Base-by-base conservation (phyloP, 2,888 invertebrate species). In the Chirona hameri region DNA sequence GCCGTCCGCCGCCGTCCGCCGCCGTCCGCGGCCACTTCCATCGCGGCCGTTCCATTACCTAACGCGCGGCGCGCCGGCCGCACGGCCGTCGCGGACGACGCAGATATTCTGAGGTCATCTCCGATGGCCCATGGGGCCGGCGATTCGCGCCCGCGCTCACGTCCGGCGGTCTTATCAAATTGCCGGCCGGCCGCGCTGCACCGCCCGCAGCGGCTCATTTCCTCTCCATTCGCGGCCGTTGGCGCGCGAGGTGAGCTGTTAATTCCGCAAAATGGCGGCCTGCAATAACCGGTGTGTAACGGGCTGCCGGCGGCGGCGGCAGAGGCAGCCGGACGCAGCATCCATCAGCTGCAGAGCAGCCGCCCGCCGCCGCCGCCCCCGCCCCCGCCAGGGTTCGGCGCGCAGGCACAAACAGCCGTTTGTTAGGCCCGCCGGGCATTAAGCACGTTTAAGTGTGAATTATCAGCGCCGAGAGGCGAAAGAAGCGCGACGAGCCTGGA, bases 391-490 rank as follows among this genome's bases (percentile, higher is more conserved):
- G 31, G 72, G 29, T 15, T 15, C 18, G 18, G 2, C 72, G 72
- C 72, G 31, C 31, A 12, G 72, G 76, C 76, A 76, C 76, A 76
- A 76, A 76, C 76, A 76, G 39, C n/a, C 76, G 10, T 39, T 46
- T 76, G 76, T 76, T 76, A 39, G 72, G 27, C 39, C 76, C 76
- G 39, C 24, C 39, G 46, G 76, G 39, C 76, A 76, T 76, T 76
- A 76, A 76, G 46, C 76, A 76, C 76, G 76, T 46, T 46, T 76
- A 76, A 76, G 76, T 76, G 76, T 76, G 76, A 76, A 76, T 76
- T 76, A 76, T 76, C 39, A 76, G 39, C 76, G 76, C 39, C 14
- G 10, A 24, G 31, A 29, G 46, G 39, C 76, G 76, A 76, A 46
- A 39, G 76, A 46, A 46, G 76, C 76, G 24, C 76, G 39, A 46